These are phyloP conservation scores for Eupithecia inturbata DNA, from an alignment of 2,888 invertebrate genomes.

Conservation along the genomic window DNA sequence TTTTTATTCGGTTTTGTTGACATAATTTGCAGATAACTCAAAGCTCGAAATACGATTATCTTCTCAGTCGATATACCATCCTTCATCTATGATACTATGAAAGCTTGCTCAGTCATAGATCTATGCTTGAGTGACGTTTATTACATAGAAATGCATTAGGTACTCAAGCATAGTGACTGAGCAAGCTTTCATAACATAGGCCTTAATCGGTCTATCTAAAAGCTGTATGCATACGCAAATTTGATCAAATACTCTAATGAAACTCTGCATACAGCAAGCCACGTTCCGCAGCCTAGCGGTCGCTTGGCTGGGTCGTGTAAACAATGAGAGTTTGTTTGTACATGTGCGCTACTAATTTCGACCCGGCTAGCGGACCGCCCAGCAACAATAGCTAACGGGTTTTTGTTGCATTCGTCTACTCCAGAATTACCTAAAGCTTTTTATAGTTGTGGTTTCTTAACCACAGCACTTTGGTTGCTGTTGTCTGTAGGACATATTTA, in stretches of 20 bases:
- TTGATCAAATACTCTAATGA: slow-evolving; percentile 33
- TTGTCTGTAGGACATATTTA: not conserved
- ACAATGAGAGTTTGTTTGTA: slow-evolving; percentile 80
- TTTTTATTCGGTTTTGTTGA: too few relatives aligned
- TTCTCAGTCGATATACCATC: too few relatives aligned
- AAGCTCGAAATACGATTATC: too few relatives aligned
- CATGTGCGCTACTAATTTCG: slow-evolving; percentile 83
- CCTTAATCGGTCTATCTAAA: too few relatives aligned
- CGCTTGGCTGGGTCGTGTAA: slow-evolving; percentile 62
- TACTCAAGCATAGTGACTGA: too few relatives aligned
- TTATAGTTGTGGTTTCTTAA: slow-evolving; percentile 30
- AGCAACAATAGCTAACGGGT: slow-evolving; percentile 81
- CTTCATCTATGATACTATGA: too few relatives aligned
- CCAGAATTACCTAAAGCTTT: slow-evolving; percentile 60
- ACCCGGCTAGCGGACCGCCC: slow-evolving; percentile 72
- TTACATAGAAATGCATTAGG: too few relatives aligned
- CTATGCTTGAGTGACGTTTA: too few relatives aligned
- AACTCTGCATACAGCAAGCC: slow-evolving; percentile 39
- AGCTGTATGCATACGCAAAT: not conserved
- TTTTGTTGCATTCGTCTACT: slow-evolving; percentile 67
- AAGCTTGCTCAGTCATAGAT: too few relatives aligned
- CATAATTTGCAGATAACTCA: too few relatives aligned
- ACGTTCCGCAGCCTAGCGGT: slow-evolving; percentile 47
- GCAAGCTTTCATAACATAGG: too few relatives aligned
- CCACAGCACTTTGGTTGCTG: slow-evolving; percentile 13